phyloP scores from a whole-genome alignment of 92 coral and sea anemone genomes.

The Siderastrea radians region DNA sequence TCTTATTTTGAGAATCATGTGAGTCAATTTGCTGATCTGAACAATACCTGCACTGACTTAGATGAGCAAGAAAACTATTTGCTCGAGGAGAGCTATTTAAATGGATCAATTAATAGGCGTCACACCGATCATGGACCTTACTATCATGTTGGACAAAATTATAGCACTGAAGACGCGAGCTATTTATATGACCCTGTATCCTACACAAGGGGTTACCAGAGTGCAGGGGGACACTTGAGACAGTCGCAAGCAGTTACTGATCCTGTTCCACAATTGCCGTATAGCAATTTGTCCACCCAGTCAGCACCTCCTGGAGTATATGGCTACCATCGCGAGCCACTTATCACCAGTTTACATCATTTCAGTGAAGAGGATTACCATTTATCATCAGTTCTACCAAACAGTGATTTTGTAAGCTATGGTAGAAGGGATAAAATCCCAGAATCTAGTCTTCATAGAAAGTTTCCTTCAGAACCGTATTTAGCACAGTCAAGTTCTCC shows the following conservation, averaged over 20 bases:
- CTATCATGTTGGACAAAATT: background rate
- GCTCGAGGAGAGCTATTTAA: background rate
- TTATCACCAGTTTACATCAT: constrained; percentile 48
- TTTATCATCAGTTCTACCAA: constrained; percentile 53
- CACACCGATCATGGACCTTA: constrained; percentile 13
- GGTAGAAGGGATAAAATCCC: constrained; percentile 44
- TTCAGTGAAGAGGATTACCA: constrained; percentile 51
- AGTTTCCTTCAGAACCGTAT: constrained; percentile 74
- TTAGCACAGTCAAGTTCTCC: constrained; percentile 44
- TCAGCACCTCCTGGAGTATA: constrained; percentile 80
- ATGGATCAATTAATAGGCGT: background rate
- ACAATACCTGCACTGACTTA: background rate
- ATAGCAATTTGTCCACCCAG: constrained; percentile 48
- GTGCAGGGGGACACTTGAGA: constrained; percentile 37
- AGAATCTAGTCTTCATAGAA: constrained; percentile 55
- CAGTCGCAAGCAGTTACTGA: constrained; percentile 17
- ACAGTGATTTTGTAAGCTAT: constrained; percentile 42
- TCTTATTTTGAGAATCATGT: background rate
- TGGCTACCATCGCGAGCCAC: constrained; percentile 49
- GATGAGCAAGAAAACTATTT: background rate
- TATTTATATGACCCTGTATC: background rate
- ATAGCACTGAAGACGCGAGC: background rate
- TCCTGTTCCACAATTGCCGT: constrained; percentile 12
- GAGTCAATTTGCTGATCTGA: background rate
- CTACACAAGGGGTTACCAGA: constrained; percentile 6